Conservation (phyloP, 2,113 vertebrate genomes). For the Xyliphius kryptos region DNA sequence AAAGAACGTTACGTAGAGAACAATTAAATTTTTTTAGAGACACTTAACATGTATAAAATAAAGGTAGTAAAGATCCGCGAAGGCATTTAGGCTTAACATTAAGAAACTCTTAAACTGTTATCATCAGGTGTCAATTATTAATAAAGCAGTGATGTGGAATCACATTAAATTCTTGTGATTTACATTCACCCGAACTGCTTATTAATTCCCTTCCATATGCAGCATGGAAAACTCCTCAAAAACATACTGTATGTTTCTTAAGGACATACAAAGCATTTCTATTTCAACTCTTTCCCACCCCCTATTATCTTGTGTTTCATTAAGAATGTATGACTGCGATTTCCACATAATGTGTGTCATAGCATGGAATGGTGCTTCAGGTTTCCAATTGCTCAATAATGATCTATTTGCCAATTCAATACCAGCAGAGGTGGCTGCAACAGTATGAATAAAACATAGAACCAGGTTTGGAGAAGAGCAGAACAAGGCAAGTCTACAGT, state of each 20-base stretch:
- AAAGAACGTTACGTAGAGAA: too few relatives aligned
- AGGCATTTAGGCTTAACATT: neutral
- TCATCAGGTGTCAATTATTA: neutral
- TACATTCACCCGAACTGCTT: neutral
- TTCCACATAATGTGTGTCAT: constrained; percentile 67
- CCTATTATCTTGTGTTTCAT: constrained; percentile 55
- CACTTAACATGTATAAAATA: too few relatives aligned
- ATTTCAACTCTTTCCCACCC: constrained; percentile 40
- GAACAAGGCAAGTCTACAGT: constrained; percentile 48
- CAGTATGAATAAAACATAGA: constrained; percentile 68
- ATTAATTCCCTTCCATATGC: neutral
- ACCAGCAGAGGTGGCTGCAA: constrained; percentile 54
- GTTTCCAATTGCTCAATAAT: constrained; percentile 70
- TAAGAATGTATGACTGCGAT: constrained; percentile 65
- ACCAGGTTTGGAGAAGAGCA: constrained; percentile 38
- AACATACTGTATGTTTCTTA: neutral
- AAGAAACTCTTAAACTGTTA: neutral
- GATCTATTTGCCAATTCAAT: constrained; percentile 70
- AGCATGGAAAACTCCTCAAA: neutral
- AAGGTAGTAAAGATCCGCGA: too few relatives aligned
- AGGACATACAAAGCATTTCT: constrained; percentile 12
- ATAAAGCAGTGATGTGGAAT: neutral
- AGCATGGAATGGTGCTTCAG: constrained; percentile 59
- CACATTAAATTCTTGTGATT: neutral
- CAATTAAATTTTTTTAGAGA: too few relatives aligned